Evolutionary conservation across 1,140 invertebrate genomes (phyloP).

Genomic region (Spodoptera frugiperda): DNA sequence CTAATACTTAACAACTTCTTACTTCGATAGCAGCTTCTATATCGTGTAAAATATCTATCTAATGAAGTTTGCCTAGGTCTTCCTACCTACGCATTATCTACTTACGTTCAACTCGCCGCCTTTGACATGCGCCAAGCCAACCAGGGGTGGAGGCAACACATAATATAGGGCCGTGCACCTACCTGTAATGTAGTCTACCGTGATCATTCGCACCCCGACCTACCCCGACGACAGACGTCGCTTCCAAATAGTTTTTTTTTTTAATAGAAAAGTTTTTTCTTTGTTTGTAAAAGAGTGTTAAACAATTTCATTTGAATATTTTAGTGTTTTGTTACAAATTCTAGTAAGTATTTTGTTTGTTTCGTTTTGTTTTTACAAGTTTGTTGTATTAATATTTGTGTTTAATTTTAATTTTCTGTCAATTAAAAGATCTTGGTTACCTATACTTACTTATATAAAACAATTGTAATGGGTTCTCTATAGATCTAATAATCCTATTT

Average conservation of each 20-base stretch:
- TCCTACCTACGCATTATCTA: slow-evolving; percentile 41
- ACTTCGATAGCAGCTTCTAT: not conserved
- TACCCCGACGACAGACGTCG: slow-evolving; percentile 65
- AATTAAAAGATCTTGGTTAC: too few species aligned
- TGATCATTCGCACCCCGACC: slow-evolving; percentile 70
- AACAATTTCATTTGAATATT: slow-evolving; percentile 6
- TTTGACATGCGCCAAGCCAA: slow-evolving; percentile 51
- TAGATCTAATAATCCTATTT: too few species aligned
- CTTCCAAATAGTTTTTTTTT: slow-evolving; percentile 38
- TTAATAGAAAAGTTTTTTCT: slow-evolving; percentile 13
- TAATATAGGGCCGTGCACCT: slow-evolving; percentile 57
- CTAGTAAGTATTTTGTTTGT: slow-evolving; percentile 25
- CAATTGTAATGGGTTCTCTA: too few species aligned
- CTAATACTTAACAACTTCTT: too few species aligned
- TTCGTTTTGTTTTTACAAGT: slow-evolving; percentile 35
- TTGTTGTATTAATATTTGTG: not conserved
- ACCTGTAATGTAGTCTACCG: slow-evolving; percentile 65
- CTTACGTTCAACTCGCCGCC: slow-evolving; percentile 31
- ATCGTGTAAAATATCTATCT: slow-evolving; percentile 6
- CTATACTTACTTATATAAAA: too few species aligned
- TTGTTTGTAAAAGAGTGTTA: slow-evolving; percentile 9
- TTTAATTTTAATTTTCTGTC: not conserved
- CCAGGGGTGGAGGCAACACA: slow-evolving; percentile 52
- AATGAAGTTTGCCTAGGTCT: slow-evolving; percentile 35
- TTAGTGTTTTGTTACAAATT: slow-evolving; percentile 4